phyloP scores from a whole-genome alignment of 2,888 invertebrate genomes.

The Acleris sparsana region DNA sequence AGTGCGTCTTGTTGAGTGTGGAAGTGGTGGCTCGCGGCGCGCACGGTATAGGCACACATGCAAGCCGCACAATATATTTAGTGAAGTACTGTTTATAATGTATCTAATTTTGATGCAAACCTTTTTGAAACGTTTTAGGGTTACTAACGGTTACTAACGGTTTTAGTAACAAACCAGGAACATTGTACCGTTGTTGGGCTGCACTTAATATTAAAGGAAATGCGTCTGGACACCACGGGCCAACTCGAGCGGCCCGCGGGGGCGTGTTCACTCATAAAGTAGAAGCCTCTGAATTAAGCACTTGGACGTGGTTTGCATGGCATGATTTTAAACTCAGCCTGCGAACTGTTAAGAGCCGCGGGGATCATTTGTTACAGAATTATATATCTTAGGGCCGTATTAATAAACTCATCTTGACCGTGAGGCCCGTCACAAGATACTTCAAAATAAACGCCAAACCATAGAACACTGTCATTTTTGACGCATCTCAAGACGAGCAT shows the following conservation, averaged over 20 bases:
- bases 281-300: constrained; percentile 49
- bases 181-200: constrained; percentile 18
- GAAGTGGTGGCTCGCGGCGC: too few relatives aligned
- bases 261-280: constrained; percentile 44
- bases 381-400: too few relatives aligned
- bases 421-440: too few relatives aligned
- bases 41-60: too few relatives aligned
- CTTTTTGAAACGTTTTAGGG: not conserved
- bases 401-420: too few relatives aligned
- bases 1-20: too few relatives aligned
- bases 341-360: constrained; percentile 18
- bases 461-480: too few relatives aligned
- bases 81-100: too few relatives aligned
- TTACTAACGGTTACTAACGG: not conserved
- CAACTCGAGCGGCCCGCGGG: constrained; percentile 40
- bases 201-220: constrained; percentile 50
- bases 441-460: too few relatives aligned
- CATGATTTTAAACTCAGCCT: constrained; percentile 45
- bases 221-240: constrained; percentile 43
- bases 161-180: not conserved
- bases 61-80: too few relatives aligned
- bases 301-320: constrained; percentile 48
- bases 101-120: too few relatives aligned
- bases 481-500: too few relatives aligned
- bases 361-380: not conserved